A percentile compares a stretch with the other conserved stretches of the same genome.
phyloP scores from a whole-genome alignment of 2,888 invertebrate genomes.

The Trachelus tabidus region DNA sequence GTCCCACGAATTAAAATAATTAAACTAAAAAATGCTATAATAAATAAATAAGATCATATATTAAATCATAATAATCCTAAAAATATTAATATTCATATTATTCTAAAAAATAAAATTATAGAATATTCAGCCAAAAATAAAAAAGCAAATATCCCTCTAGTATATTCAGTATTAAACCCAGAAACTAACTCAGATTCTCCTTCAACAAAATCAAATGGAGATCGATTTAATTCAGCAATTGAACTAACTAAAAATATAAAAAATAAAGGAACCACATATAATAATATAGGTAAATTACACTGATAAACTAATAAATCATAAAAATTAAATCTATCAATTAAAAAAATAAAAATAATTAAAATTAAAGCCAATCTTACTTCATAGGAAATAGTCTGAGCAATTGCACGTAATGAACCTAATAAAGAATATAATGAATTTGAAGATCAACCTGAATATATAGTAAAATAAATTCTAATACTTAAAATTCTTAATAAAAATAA shows the following conservation, averaged over 20 bases:
- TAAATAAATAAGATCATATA: slow-evolving; percentile 77
- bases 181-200: slow-evolving; percentile 83
- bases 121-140: slow-evolving; percentile 80
- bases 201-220: slow-evolving; percentile 84
- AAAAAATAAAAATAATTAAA: slow-evolving; percentile 68
- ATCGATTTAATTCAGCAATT: slow-evolving; percentile 76
- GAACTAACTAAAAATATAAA: no score
- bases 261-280: no score
- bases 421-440: slow-evolving; percentile 81
- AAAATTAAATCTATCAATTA: slow-evolving; percentile 70
- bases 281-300: rapidly evolving
- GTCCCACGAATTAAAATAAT: slow-evolving; percentile 73
- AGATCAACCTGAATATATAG: slow-evolving; percentile 75
- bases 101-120: slow-evolving; percentile 77
- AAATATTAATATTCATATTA: slow-evolving; percentile 53
- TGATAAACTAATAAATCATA: slow-evolving; percentile 59
- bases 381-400: slow-evolving; percentile 83
- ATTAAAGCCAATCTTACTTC: slow-evolving; percentile 74
- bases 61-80: slow-evolving; percentile 31
- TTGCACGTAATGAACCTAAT: slow-evolving; percentile 75
- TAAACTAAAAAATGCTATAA: slow-evolving; percentile 75
- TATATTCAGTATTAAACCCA: slow-evolving; percentile 83
- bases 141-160: slow-evolving; percentile 77
- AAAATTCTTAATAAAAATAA: slow-evolving; percentile 76
- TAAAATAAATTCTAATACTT: slow-evolving; percentile 74